These are phyloP conservation scores for Leptopterna dolabrata DNA, from an alignment of 2,888 invertebrate genomes.

Conservation along the genomic window DNA sequence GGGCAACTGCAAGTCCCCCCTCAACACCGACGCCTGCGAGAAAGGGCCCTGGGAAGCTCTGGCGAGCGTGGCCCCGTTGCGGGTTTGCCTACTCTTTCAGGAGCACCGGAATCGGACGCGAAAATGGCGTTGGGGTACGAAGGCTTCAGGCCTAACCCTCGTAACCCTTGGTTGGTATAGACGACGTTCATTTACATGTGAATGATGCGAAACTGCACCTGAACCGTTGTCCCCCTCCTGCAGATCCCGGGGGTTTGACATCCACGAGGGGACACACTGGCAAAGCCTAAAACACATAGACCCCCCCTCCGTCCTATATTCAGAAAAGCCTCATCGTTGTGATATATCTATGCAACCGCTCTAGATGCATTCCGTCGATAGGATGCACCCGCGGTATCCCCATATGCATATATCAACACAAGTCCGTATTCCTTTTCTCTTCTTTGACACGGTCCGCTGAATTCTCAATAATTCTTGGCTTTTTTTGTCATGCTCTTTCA, in stretches of 20 bases:
- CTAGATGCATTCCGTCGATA: conserved; percentile 3
- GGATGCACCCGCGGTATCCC: background rate
- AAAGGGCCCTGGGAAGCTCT: background rate
- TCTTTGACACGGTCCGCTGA: background rate
- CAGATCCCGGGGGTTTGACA: background rate
- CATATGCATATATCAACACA: background rate
- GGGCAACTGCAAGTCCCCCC: background rate
- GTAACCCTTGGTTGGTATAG: background rate
- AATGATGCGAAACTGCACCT: background rate
- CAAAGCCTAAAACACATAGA: background rate
- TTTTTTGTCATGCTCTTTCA: background rate
- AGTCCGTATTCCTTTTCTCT: background rate
- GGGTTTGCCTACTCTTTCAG: background rate
- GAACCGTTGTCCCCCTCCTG: background rate
- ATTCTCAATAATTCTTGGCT: background rate
- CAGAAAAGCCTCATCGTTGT: background rate
- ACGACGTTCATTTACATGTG: background rate
- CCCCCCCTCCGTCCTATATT: background rate
- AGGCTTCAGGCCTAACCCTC: background rate
- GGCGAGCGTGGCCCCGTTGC: background rate
- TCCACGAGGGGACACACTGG: background rate
- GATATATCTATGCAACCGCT: conserved; percentile 3
- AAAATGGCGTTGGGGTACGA: background rate
- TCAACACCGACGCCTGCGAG: background rate
- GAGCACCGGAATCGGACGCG: background rate